phyloP scores from a whole-genome alignment of 2,888 invertebrate genomes.

The Xestia ashworthii region DNA sequence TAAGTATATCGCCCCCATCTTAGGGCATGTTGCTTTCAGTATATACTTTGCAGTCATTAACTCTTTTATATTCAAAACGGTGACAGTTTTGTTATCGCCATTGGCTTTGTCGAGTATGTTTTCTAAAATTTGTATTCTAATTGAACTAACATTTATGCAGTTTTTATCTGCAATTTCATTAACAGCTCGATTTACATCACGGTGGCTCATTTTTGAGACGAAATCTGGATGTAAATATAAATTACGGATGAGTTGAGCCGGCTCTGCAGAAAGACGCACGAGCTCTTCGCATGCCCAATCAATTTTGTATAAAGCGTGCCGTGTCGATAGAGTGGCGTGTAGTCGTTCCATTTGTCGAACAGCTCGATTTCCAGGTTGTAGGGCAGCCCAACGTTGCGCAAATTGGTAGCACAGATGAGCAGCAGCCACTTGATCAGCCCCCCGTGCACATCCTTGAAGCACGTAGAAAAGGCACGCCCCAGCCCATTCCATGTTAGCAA shows the following conservation, averaged over 20 bases:
- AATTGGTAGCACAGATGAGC: slow-evolving; percentile 88
- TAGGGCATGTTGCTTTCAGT: slow-evolving; percentile 87
- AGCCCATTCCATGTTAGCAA: slow-evolving; percentile 90
- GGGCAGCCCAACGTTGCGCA: slow-evolving; percentile 87
- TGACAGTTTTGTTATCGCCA: slow-evolving; percentile 73
- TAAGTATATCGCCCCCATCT: slow-evolving; percentile 89
- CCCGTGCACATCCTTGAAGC: slow-evolving; percentile 87
- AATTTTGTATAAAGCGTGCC: slow-evolving; percentile 87
- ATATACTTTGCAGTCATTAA: slow-evolving; percentile 88
- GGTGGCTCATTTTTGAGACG: slow-evolving; percentile 82
- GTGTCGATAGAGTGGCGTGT: slow-evolving; percentile 86
- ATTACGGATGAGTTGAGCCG: slow-evolving; percentile 85
- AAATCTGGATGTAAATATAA: slow-evolving; percentile 86
- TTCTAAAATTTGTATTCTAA: slow-evolving; percentile 87
- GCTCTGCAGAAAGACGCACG: slow-evolving; percentile 84
- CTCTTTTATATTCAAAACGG: slow-evolving; percentile 80
- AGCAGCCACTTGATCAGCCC: slow-evolving; percentile 89
- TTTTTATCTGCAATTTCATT: slow-evolving; percentile 89
- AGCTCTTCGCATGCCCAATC: slow-evolving; percentile 88
- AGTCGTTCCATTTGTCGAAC: slow-evolving; percentile 88
- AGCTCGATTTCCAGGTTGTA: slow-evolving; percentile 87
- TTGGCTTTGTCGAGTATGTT: slow-evolving; percentile 82
- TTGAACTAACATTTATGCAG: slow-evolving; percentile 85
- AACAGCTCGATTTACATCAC: slow-evolving; percentile 86
- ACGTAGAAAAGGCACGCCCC: slow-evolving; percentile 89